These are phyloP conservation scores for Burhinus bistriatus DNA, from an alignment of 2,113 vertebrate genomes.

Conservation along the genomic window DNA sequence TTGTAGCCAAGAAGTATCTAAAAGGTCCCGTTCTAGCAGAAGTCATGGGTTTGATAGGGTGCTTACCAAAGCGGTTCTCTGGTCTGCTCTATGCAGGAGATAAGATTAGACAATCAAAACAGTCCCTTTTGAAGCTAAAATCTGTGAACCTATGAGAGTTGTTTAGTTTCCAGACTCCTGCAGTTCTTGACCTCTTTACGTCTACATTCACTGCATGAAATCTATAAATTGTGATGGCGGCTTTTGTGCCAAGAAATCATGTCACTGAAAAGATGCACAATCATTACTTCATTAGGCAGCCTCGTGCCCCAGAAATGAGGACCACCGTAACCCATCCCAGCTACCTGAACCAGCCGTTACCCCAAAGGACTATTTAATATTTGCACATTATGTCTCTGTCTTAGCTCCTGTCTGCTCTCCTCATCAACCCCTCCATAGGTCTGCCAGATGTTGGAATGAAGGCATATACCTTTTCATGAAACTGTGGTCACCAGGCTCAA, in stretches of 20 bases:
- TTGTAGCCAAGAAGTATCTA: neutral
- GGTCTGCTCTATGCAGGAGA: neutral
- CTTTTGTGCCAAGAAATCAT: neutral
- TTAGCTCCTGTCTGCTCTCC: constrained; percentile 7
- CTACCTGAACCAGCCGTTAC: neutral
- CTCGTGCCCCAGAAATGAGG: neutral
- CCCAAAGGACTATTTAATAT: neutral
- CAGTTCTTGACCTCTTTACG: neutral
- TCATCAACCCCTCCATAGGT: constrained; percentile 2
- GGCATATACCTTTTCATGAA: neutral
- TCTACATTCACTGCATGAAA: neutral
- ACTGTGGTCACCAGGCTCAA: neutral
- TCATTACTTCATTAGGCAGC: neutral
- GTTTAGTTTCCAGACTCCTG: neutral
- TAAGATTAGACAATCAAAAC: neutral
- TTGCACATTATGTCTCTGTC: neutral
- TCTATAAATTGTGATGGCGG: neutral
- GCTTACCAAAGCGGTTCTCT: neutral
- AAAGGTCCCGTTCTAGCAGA: neutral
- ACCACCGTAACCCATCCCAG: neutral
- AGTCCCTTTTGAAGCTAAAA: neutral
- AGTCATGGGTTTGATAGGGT: neutral
- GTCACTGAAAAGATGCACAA: neutral
- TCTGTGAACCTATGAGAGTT: neutral
- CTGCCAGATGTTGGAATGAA: constrained; percentile 25